phyloP scores from a whole-genome alignment of 2,888 invertebrate species.

The Drosophila helvetica region DNA sequence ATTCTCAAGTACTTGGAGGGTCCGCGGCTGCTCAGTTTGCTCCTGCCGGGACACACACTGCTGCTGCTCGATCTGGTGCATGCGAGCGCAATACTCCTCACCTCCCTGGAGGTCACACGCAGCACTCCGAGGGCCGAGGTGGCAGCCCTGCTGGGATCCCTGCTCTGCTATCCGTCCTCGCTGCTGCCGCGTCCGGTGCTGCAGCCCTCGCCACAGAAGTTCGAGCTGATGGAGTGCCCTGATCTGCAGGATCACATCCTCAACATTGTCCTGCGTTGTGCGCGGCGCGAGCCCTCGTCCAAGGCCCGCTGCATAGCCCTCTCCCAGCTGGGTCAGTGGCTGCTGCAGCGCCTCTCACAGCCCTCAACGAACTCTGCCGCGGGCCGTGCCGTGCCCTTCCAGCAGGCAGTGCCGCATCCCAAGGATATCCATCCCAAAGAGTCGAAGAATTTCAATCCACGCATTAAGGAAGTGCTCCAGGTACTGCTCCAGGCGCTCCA shows the following conservation, averaged over 20 bases:
- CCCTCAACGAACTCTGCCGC: slow-evolving; percentile 42
- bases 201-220: slow-evolving; percentile 86
- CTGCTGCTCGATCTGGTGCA: slow-evolving; percentile 94
- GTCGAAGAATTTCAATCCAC: slow-evolving; percentile 71
- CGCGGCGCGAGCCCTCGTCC: slow-evolving; percentile 94
- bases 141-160: slow-evolving; percentile 93
- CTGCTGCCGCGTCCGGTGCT: slow-evolving; percentile 85
- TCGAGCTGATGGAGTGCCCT: slow-evolving; percentile 83
- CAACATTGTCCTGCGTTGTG: slow-evolving; percentile 93
- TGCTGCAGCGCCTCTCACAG: slow-evolving; percentile 80
- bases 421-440: slow-evolving; percentile 53
- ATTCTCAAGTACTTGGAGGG: slow-evolving; percentile 93
- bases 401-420: slow-evolving; percentile 77
- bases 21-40: slow-evolving; percentile 92
- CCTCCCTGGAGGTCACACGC: slow-evolving; percentile 89
- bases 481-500: slow-evolving; percentile 83
- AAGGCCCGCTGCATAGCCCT: slow-evolving; percentile 95
- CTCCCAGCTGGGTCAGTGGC: slow-evolving; percentile 90
- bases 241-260: slow-evolving; percentile 90
- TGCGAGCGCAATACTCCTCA: slow-evolving; percentile 94
- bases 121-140: slow-evolving; percentile 95
- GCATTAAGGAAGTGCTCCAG: slow-evolving; percentile 83
- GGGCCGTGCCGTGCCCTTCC: slow-evolving; percentile 51
- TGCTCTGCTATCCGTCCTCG: slow-evolving; percentile 91
- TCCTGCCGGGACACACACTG: slow-evolving; percentile 94